Evolutionary conservation across 2,888 invertebrate genomes (phyloP), one percentile per base, ranked within the genome.

Genomic region (Myopa tessellatipennis): DNA sequence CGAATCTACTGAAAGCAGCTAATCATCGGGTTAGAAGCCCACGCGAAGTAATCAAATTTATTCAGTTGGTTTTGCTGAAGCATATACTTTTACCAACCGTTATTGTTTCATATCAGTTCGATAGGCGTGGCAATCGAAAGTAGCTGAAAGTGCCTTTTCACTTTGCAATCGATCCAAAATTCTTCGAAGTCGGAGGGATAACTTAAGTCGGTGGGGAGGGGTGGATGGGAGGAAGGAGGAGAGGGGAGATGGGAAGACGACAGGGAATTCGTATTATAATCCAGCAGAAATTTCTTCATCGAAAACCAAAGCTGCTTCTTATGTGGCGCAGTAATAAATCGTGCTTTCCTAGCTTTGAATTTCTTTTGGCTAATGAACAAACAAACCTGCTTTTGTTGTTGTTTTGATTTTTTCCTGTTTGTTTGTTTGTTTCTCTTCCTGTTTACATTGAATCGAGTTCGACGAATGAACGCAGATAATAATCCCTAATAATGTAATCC

Each of bases 401-500:
- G 36, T 16, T 74, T 7, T 69, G 26, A 45, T 50, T 38, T 8
- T 36, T 18, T 45, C 34, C 16, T 40, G 67, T 67, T 58, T 67
- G 10, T 52, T 60, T 4, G 7, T 10, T 12, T 16, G 18, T 55
- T 52, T 74, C n/a, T 36, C 40, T 52, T 38, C 26, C 16, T 73
- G 40, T 63, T 38, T 50, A 34, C 8, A 68, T 68, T 67, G 36
- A 63, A 65, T 26, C 26, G 26, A 26, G 26, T 26, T 26, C 26
- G 26, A 26, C 26, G 26, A 26, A 26, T 26, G 26, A 26, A 26
- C 26, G 40, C n/a, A 71, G 63, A n/a, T n/a, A 40, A 34, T 76
- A 76, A 76, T 73, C 63, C 52, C 34, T 52, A 76, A 74, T 76
- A 76, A 65, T 69, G 76, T 70, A 76, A 76, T 76, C 63, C 73